These are phyloP conservation scores for Liasis olivaceus DNA, from an alignment of 2,797 vertebrate genomes.

Conservation along the genomic window DNA sequence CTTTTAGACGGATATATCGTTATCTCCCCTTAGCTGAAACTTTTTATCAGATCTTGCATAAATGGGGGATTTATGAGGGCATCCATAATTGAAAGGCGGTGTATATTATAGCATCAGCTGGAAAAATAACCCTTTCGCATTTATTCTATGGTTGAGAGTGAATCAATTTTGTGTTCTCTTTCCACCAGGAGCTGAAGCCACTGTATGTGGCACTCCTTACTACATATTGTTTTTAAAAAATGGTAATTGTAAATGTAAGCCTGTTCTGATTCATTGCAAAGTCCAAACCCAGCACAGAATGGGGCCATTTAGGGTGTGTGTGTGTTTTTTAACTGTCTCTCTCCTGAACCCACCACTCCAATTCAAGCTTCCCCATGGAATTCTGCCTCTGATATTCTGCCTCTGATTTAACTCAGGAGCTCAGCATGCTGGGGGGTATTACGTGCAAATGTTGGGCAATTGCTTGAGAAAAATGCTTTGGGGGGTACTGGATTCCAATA, in stretches of 20 bases:
- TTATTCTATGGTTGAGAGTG: background rate
- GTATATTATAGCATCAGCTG: background rate
- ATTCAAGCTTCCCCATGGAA: background rate
- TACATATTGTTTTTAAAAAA: background rate
- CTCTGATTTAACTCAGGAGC: background rate
- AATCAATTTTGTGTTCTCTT: background rate
- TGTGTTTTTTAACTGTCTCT: background rate
- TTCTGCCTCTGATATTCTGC: background rate
- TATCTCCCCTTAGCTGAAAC: background rate
- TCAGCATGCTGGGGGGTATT: rapidly evolving
- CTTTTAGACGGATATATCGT: background rate
- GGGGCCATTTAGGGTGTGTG: background rate
- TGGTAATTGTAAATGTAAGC: background rate
- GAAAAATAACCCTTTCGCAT: background rate
- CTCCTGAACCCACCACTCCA: background rate
- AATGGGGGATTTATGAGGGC: background rate
- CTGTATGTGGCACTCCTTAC: background rate
- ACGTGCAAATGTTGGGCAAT: background rate
- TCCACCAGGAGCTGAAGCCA: background rate
- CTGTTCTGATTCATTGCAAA: background rate
- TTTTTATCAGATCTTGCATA: background rate
- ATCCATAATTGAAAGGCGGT: background rate
- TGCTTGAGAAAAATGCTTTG: background rate
- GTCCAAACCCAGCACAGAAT: background rate
- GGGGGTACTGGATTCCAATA: background rate